phyloP scores from a whole-genome alignment of 2,113 vertebrate genomes.

The Hiodon tergisus region DNA sequence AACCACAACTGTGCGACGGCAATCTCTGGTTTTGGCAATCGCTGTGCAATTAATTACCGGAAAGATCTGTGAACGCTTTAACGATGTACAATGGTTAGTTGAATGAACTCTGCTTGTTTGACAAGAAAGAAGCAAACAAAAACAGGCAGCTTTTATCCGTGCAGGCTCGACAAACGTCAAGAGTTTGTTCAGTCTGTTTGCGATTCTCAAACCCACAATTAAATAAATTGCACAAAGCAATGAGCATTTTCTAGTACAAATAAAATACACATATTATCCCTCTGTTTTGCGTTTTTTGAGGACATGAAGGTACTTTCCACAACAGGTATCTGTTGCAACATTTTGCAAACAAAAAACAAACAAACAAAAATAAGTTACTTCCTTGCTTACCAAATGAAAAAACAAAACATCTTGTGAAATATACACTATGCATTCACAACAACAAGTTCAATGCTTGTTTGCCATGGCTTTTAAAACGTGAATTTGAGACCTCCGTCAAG shows the following conservation, averaged over 20 bases:
- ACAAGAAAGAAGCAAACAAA: no score
- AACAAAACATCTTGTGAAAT: background rate
- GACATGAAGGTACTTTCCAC: no score
- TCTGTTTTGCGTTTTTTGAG: no score
- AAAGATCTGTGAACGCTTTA: slow-evolving; percentile 7
- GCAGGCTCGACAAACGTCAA: background rate
- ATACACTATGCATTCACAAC: no score
- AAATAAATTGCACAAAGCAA: slow-evolving; percentile 5
- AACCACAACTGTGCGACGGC: background rate
- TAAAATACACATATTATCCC: no score
- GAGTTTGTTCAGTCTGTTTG: background rate
- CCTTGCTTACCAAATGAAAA: background rate
- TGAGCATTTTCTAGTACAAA: background rate
- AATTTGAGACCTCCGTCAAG: background rate
- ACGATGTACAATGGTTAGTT: background rate
- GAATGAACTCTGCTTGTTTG: background rate
- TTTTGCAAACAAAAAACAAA: no score
- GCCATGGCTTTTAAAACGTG: no score
- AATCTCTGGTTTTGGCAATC: background rate
- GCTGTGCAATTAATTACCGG: background rate
- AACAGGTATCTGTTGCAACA: no score
- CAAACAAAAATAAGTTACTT: no score
- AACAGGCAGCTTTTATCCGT: background rate
- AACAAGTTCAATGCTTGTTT: no score
- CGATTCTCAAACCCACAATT: background rate